These are phyloP conservation scores for Mus caroli DNA, from an alignment of 2,797 vertebrate species.

Conservation along the genomic window DNA sequence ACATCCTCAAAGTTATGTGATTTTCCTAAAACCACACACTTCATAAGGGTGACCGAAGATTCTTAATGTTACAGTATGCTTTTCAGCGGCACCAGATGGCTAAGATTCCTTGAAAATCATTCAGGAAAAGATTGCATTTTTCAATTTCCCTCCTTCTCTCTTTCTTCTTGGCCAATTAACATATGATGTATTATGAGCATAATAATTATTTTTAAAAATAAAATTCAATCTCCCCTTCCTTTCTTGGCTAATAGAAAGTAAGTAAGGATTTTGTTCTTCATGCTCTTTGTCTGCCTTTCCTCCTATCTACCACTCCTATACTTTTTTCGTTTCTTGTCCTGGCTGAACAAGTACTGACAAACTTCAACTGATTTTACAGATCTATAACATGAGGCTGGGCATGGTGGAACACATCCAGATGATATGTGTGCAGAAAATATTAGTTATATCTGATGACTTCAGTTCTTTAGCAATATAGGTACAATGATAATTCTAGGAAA, in stretches of 20 bases:
- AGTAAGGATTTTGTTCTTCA: background rate
- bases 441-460: background rate
- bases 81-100: slow-evolving; percentile 27
- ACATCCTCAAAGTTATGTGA: background rate
- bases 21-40: background rate
- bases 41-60: background rate
- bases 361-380: background rate
- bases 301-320: background rate
- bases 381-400: background rate
- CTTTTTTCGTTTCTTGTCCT: slow-evolving; percentile 25
- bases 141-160: background rate
- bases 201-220: slow-evolving; percentile 24
- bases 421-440: background rate
- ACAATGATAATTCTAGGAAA: background rate
- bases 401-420: background rate
- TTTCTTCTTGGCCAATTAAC: background rate
- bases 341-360: background rate
- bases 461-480: background rate
- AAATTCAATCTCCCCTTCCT: background rate
- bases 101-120: background rate
- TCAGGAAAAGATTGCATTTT: background rate
- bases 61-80: background rate
- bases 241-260: slow-evolving; percentile 19
- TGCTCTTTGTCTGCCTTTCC: background rate
- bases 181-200: background rate